Conservation (phyloP, 2,113 vertebrate species). For the Machaerirhynchus nigripectus region DNA sequence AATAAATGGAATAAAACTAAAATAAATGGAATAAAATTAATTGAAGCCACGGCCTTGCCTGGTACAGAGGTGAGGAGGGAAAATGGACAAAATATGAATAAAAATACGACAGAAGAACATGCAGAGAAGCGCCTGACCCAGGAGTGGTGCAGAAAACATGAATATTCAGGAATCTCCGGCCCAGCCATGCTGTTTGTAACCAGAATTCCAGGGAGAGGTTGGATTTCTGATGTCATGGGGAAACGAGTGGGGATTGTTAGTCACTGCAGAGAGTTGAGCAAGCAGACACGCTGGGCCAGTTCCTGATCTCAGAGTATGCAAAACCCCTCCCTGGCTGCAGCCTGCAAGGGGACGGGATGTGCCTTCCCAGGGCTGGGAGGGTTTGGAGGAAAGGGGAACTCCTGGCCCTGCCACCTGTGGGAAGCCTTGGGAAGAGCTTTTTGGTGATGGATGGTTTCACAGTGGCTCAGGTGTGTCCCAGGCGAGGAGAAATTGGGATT, state of each 20-base stretch:
- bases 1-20: background rate
- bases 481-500: fast-evolving
- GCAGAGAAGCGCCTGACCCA: background rate
- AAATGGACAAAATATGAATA: background rate
- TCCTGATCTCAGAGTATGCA: background rate
- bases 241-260: background rate
- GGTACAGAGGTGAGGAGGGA: background rate
- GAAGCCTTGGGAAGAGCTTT: background rate
- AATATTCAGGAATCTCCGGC: background rate
- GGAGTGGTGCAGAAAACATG: background rate
- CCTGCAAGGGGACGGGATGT: background rate
- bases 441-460: background rate
- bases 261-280: background rate
- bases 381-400: background rate
- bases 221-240: background rate
- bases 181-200: background rate
- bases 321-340: background rate
- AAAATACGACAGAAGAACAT: background rate
- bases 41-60: background rate
- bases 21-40: background rate
- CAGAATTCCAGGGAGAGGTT: background rate
- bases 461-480: background rate
- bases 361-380: background rate
- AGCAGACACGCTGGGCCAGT: background rate
- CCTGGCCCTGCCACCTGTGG: background rate